These are phyloP conservation scores for Drosophila ogumai DNA, from an alignment of 1,140 invertebrate genomes.

Conservation along the genomic window DNA sequence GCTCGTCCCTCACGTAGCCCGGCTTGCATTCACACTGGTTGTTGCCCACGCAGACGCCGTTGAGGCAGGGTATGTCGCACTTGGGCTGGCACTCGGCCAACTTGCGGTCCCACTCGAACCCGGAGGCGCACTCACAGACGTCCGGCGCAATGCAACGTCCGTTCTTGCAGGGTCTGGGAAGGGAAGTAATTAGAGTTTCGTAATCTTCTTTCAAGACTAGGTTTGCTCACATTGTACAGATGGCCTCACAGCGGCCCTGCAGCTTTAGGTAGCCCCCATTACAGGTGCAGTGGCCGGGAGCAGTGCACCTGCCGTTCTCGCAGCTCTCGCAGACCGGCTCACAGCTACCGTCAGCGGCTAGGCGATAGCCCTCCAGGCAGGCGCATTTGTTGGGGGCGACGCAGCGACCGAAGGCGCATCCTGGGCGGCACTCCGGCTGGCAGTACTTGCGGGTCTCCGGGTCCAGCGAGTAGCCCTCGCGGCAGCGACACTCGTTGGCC, in stretches of 20 bases:
- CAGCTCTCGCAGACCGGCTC: constrained; percentile 85
- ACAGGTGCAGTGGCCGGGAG: constrained; percentile 86
- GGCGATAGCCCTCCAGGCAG: constrained; percentile 85
- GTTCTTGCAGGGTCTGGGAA: constrained; percentile 85
- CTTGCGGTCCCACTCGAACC: constrained; percentile 78
- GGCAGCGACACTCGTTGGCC: constrained; percentile 87
- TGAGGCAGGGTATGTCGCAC: constrained; percentile 86
- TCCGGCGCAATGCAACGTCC: constrained; percentile 86
- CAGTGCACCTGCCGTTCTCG: constrained; percentile 86
- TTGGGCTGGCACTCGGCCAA: constrained; percentile 83
- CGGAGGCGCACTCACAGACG: constrained; percentile 85
- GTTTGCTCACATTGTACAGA: constrained; percentile 83
- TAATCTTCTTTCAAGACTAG: background rate
- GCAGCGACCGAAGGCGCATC: constrained; percentile 87
- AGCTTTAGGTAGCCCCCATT: constrained; percentile 85
- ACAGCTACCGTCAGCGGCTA: constrained; percentile 79
- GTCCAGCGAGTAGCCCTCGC: constrained; percentile 87
- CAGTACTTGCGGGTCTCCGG: constrained; percentile 85
- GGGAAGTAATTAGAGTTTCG: background rate
- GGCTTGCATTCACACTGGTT: constrained; percentile 86
- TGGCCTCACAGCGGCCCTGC: constrained; percentile 85
- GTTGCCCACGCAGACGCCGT: constrained; percentile 86
- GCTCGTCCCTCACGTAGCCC: constrained; percentile 85
- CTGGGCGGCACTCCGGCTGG: constrained; percentile 86
- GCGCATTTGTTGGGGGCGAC: constrained; percentile 86